Evolutionary conservation across 2,797 vertebrate species (phyloP).

Genomic region (Gambusia yucatana): DNA sequence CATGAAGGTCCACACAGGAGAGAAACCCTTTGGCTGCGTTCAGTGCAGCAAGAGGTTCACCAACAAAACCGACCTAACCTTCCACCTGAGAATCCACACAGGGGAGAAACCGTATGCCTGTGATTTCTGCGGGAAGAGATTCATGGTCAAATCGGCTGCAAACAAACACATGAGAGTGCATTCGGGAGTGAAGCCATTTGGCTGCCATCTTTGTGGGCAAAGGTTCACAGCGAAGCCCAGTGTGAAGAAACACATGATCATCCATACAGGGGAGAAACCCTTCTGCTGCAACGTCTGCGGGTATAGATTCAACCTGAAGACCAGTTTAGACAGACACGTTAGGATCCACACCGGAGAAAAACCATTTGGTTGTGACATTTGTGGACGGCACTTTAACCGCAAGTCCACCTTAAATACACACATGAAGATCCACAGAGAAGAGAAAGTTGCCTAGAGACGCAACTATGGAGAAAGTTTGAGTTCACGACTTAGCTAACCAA

Average conservation of each 20-base stretch:
- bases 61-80: not conserved
- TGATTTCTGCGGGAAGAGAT: not conserved
- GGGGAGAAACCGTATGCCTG: conserved; percentile 7
- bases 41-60: conserved; percentile 4
- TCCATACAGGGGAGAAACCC: conserved; percentile 1
- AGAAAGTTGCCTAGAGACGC: not conserved
- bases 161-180: conserved; percentile 6
- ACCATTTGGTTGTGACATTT: not conserved
- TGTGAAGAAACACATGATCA: conserved; percentile 2
- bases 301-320: not conserved
- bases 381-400: conserved; percentile 3
- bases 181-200: not conserved
- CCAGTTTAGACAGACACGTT: not conserved
- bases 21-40: not conserved
- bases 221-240: conserved; percentile 3
- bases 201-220: not conserved
- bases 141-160: not conserved
- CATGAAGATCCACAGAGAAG: conserved; percentile 3
- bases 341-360: not conserved
- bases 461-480: not conserved
- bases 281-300: not conserved
- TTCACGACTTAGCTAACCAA: not conserved
- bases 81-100: conserved; percentile 2
- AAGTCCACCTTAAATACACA: conserved; percentile 3
- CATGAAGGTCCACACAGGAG: not conserved